phyloP scores from a whole-genome alignment of 2,888 invertebrate species.

The Phaedon cochleariae region DNA sequence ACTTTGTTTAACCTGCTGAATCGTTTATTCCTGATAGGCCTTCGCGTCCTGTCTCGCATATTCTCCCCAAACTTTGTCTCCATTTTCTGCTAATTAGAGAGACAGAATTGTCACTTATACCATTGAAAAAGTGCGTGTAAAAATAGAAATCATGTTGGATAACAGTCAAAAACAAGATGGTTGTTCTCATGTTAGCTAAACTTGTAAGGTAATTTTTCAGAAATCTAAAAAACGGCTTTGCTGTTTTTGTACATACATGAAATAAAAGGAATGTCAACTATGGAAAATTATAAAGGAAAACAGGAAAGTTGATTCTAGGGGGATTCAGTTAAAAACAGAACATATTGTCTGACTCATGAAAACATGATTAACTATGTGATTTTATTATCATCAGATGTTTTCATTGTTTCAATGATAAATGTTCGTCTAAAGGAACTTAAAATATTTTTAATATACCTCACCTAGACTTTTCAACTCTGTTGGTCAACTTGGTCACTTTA shows the following conservation, averaged over 20 bases:
- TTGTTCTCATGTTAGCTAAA: slow-evolving; percentile 49
- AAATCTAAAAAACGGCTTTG: background rate
- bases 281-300: background rate
- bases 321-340: background rate
- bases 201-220: slow-evolving; percentile 44
- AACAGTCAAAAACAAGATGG: slow-evolving; percentile 62
- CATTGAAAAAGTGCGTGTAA: slow-evolving; percentile 54
- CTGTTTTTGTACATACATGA: background rate
- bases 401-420: slow-evolving; percentile 14
- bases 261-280: background rate
- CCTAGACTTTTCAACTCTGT: background rate
- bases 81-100: slow-evolving; percentile 55
- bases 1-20: slow-evolving; percentile 72
- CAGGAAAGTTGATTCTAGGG: background rate
- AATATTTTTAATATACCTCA: background rate
- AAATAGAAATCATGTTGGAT: slow-evolving; percentile 61
- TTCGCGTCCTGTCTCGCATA: slow-evolving; percentile 65
- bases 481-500: background rate
- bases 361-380: slow-evolving; percentile 34
- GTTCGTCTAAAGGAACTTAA: too few relatives aligned
- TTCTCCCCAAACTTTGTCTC: slow-evolving; percentile 59
- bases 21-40: slow-evolving; percentile 76
- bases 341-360: slow-evolving; percentile 35
- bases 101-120: slow-evolving; percentile 55
- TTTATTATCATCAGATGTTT: slow-evolving; percentile 7